These are phyloP conservation scores for Adelges cooleyi DNA, from an alignment of 1,140 invertebrate genomes.

Conservation along the genomic window DNA sequence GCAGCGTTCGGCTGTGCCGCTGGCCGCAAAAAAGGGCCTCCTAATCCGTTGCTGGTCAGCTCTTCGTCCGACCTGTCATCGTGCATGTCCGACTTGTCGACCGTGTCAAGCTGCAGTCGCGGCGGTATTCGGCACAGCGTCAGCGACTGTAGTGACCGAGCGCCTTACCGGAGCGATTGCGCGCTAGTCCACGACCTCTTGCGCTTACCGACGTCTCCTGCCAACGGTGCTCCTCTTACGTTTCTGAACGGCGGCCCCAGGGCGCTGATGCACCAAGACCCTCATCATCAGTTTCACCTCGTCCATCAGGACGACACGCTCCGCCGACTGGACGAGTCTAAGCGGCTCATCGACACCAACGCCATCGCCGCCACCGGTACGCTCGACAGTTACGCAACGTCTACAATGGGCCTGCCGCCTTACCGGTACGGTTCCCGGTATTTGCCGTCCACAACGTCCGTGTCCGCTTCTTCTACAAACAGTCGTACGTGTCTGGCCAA, in stretches of 20 bases:
- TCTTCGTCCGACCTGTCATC: conserved; percentile 33
- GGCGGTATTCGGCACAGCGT: conserved; percentile 30
- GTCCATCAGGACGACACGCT: conserved; percentile 5
- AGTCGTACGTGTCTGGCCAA: conserved; percentile 37
- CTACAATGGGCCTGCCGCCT: background rate
- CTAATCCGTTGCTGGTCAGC: conserved; percentile 29
- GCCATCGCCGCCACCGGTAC: conserved; percentile 9
- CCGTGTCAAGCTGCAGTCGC: conserved; percentile 29
- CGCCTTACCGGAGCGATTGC: conserved; percentile 17
- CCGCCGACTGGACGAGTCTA: conserved; percentile 14
- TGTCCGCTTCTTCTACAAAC: conserved; percentile 41
- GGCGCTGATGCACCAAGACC: background rate
- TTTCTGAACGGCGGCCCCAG: conserved; percentile 29
- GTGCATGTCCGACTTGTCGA: conserved; percentile 33
- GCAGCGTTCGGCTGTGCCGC: conserved; percentile 31
- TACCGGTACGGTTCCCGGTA: conserved; percentile 5
- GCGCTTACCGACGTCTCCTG: conserved; percentile 17
- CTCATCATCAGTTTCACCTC: background rate
- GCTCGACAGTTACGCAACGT: background rate
- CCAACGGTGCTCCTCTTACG: conserved; percentile 26
- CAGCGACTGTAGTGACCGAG: conserved; percentile 29
- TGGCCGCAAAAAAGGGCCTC: background rate
- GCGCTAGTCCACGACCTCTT: conserved; percentile 32
- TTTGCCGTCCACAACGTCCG: conserved; percentile 36
- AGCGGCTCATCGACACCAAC: conserved; percentile 18